Evolutionary conservation across 2,797 vertebrate species (phyloP).

Genomic region (Chelon auratus): DNA sequence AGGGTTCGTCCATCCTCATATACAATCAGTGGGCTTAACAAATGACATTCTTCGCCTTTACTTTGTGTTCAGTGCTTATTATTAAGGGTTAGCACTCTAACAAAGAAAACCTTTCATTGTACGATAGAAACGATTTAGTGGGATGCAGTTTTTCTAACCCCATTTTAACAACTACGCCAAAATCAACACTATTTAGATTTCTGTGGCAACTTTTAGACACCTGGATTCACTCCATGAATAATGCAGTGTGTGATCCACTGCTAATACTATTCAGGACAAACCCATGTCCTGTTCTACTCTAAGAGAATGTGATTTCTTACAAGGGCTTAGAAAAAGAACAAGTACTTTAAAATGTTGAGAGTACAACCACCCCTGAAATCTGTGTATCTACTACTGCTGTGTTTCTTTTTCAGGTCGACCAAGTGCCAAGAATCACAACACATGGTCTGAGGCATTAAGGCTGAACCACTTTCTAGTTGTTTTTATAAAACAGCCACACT

Average conservation of each 20-base stretch:
- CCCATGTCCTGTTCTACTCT: slow-evolving; percentile 12
- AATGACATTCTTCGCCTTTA: background rate
- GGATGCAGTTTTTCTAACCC: slow-evolving; percentile 12
- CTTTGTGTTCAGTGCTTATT: background rate
- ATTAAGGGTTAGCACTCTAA: background rate
- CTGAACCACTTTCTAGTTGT: slow-evolving; percentile 43
- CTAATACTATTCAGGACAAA: slow-evolving; percentile 18
- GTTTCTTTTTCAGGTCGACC: slow-evolving; percentile 42
- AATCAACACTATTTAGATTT: slow-evolving; percentile 37
- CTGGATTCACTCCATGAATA: slow-evolving; percentile 42
- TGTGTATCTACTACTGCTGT: slow-evolving; percentile 31
- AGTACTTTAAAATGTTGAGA: slow-evolving; percentile 32
- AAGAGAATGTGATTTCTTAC: slow-evolving; percentile 9
- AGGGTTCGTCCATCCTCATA: too few relatives aligned
- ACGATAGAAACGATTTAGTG: background rate
- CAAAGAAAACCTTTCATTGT: background rate
- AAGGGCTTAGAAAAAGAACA: slow-evolving; percentile 15
- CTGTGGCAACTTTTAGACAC: slow-evolving; percentile 28
- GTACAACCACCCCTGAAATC: slow-evolving; percentile 46
- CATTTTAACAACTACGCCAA: slow-evolving; percentile 25
- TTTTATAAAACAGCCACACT: slow-evolving; percentile 43
- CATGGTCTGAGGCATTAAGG: slow-evolving; percentile 48
- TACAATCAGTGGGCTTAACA: too few relatives aligned
- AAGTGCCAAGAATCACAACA: slow-evolving; percentile 61
- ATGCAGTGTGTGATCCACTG: background rate